These are phyloP conservation scores for Apodemus sylvaticus DNA, from an alignment of 2,113 vertebrate genomes.

Conservation along the genomic window DNA sequence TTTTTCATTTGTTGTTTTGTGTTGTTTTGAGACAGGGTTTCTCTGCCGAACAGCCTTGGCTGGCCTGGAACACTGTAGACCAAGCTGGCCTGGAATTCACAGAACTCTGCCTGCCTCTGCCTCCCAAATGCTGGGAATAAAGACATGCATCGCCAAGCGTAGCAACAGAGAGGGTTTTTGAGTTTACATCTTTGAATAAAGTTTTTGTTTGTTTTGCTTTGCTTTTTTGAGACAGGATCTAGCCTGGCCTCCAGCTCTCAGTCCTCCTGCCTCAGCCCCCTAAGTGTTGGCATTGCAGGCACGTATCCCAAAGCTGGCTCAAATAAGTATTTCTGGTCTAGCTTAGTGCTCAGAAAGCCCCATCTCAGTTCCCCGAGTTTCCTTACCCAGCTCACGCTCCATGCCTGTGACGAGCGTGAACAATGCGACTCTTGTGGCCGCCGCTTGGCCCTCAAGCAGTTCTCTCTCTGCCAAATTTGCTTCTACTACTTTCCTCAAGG, in stretches of 20 bases:
- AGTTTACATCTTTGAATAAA: neutral
- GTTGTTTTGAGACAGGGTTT: neutral
- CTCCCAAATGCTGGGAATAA: neutral
- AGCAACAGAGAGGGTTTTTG: neutral
- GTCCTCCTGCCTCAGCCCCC: neutral
- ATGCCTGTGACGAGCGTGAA: neutral
- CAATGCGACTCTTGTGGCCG: conserved; percentile 36
- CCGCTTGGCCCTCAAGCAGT: conserved; percentile 43
- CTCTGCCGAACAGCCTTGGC: neutral
- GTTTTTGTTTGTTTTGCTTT: neutral
- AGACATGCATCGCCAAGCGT: no score
- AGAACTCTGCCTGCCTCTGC: neutral
- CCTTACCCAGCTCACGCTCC: neutral
- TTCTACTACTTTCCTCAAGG: conserved; percentile 31
- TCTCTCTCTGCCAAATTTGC: conserved; percentile 21
- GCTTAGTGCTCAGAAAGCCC: neutral
- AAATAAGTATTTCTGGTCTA: conserved; percentile 33
- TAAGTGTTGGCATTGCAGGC: neutral
- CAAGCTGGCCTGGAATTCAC: neutral
- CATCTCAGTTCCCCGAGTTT: conserved; percentile 20
- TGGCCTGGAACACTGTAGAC: neutral
- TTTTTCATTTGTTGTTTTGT: neutral
- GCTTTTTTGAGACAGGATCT: neutral
- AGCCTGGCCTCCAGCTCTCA: neutral
- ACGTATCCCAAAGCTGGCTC: neutral